Conservation (phyloP, 2,113 vertebrate genomes). For the Myodes glareolus region DNA sequence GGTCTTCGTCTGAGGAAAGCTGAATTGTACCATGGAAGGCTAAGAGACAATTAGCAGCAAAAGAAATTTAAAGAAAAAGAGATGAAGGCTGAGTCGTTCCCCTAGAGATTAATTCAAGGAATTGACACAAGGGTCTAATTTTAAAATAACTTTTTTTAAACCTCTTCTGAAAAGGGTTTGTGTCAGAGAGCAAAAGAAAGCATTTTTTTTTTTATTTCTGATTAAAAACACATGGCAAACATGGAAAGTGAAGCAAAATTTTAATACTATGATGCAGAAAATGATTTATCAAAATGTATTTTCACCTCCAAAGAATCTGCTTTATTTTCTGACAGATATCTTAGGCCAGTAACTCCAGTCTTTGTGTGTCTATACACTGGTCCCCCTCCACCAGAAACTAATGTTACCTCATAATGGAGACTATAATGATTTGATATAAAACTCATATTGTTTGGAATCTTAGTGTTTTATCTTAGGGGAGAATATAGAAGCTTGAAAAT, state of each 20-base stretch:
- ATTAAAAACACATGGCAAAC: not conserved
- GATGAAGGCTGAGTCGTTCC: not conserved
- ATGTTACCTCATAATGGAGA: not conserved
- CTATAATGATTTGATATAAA: not conserved
- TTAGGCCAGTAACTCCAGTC: not conserved
- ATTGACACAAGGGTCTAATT: not conserved
- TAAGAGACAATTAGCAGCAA: not conserved
- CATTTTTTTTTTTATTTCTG: not conserved
- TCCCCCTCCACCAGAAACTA: not conserved
- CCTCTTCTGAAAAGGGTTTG: not conserved
- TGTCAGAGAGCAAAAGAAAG: not conserved
- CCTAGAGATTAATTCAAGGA: constrained; percentile 1
- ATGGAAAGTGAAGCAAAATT: not conserved
- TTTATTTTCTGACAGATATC: not conserved
- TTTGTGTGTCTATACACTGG: too few relatives aligned
- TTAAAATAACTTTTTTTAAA: not conserved
- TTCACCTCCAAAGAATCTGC: not conserved
- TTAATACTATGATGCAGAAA: not conserved
- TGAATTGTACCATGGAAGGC: not conserved
- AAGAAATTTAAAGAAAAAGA: not conserved
- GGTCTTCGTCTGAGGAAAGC: not conserved
- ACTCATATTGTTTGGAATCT: not conserved
- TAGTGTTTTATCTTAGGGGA: not conserved
- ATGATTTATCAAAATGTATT: not conserved
- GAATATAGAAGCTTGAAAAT: not conserved